Base-by-base conservation (phyloP, 2,888 invertebrate genomes). In the Eupithecia tripunctaria region DNA sequence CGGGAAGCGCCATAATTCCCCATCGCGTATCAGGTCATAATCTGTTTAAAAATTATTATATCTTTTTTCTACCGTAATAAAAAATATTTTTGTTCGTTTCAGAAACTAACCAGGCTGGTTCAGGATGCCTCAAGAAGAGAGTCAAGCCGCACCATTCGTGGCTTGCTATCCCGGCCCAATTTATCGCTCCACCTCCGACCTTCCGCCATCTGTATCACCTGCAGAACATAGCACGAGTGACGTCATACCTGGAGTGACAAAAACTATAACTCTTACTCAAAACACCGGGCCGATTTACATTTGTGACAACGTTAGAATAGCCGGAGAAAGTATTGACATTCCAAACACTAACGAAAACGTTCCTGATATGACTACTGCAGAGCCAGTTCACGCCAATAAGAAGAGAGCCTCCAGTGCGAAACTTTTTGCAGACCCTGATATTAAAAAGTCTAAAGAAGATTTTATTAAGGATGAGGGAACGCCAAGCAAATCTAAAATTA, bases 101-200 rank as follows among this genome's bases (percentile, higher is more conserved):
- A 56, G 56, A 56, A 14, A 25, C 25, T 5, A 21, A 25, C 14
- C 56, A 56, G 56, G 56, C 25, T 25, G 56, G 56, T 56, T 56
- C 25, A 56, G 56, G 12, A 56, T 56, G 56, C 25, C 56, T 56
- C 56, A 56, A 14, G 18, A 51, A 47, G 21, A 21, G 47, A 3
- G 47, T 47, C 47, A n/a, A 4, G 21, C 21, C 12, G 56, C 12
- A 56, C 21, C 56, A 14, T 56, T 56, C 25, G 56, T 56, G 25
- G 56, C 56, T 56, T 56, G 56, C 56, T 56, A 56, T 25, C 56
- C 56, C 12, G 56, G 56, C 12, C 56, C 56, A 56, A 56, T 56
- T 12, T 56, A 56, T 25, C 12, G 56, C 56, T 25, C 56, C 14
- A 5, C 25, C 14, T 25, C 56, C 25, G 56, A 56, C 56, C 21